Evolutionary conservation across 2,113 vertebrate species (phyloP).

Genomic region (Erpornis zantholeuca): DNA sequence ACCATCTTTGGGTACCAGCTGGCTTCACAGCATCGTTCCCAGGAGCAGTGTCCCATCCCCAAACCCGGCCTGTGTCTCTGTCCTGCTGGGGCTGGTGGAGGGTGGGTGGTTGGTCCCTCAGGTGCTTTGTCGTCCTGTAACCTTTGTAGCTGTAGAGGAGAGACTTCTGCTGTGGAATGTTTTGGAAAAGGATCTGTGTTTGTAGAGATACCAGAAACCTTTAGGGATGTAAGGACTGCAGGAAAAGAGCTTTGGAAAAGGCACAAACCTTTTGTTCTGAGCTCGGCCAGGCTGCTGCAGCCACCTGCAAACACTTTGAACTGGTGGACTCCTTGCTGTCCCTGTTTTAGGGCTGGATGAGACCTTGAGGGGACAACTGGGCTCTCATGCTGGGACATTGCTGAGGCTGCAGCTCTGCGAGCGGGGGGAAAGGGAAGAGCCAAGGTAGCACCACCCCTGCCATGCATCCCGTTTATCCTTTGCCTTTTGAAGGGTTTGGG

Average conservation of each 20-base stretch:
- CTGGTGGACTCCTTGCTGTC: neutral
- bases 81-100: neutral
- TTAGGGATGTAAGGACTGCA: neutral
- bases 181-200: neutral
- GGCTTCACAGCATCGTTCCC: neutral
- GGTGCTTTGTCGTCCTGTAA: neutral
- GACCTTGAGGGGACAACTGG: neutral
- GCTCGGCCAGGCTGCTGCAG: neutral
- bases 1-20: neutral
- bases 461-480: neutral
- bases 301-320: neutral
- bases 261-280: neutral
- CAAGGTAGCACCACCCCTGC: neutral
- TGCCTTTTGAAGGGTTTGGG: neutral
- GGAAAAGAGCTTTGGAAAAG: neutral
- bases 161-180: accelerated
- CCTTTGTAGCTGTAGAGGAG: neutral
- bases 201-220: neutral
- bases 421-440: neutral
- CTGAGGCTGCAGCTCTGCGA: neutral
- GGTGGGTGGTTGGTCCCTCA: neutral
- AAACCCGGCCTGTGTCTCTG: neutral
- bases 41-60: accelerated
- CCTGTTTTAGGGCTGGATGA: neutral
- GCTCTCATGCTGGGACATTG: accelerated